Percentiles rank a stretch among this genome's conserved stretches.
Evolutionary conservation across 2,888 invertebrate species (phyloP).

Genomic region (Holacanthella duospinosa): DNA sequence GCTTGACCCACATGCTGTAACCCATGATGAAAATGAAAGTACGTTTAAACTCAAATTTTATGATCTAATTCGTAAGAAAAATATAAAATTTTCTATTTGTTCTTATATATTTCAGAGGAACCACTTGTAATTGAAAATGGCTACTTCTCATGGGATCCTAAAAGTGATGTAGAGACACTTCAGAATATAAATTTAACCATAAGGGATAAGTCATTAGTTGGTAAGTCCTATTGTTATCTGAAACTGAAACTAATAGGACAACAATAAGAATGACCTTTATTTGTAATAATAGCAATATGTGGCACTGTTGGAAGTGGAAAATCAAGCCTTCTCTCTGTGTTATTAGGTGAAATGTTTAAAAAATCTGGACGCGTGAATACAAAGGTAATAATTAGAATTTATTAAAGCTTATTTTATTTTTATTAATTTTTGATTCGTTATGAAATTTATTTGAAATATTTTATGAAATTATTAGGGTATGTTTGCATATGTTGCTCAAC

Average conservation of each 20-base stretch:
- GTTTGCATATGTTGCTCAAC: conserved; percentile 48
- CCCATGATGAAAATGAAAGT: conserved; percentile 30
- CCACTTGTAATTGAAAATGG: conserved; percentile 45
- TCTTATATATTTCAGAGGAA: conserved; percentile 35
- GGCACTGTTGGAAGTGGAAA: conserved; percentile 47
- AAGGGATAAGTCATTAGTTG: conserved; percentile 45
- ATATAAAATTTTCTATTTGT: neutral
- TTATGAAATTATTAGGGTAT: conserved; percentile 40
- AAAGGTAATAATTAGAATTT: conserved; percentile 17
- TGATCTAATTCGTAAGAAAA: neutral
- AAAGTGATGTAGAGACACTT: conserved; percentile 31
- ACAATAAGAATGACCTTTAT: neutral
- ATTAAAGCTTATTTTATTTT: neutral
- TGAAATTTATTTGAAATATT: too few relatives aligned
- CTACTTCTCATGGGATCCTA: conserved; percentile 46
- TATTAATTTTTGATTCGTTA: neutral
- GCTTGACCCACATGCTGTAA: conserved; percentile 42
- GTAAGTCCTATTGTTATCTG: conserved; percentile 41
- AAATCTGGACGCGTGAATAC: conserved; percentile 39
- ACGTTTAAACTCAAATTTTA: neutral
- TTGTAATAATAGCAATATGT: conserved; percentile 39
- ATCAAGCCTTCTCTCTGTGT: conserved; percentile 44
- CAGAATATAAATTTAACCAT: conserved; percentile 40
- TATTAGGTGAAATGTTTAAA: conserved; percentile 46
- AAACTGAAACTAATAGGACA: neutral